Evolutionary conservation across 2,888 invertebrate genomes (phyloP).

Genomic region (Deilephila elpenor): DNA sequence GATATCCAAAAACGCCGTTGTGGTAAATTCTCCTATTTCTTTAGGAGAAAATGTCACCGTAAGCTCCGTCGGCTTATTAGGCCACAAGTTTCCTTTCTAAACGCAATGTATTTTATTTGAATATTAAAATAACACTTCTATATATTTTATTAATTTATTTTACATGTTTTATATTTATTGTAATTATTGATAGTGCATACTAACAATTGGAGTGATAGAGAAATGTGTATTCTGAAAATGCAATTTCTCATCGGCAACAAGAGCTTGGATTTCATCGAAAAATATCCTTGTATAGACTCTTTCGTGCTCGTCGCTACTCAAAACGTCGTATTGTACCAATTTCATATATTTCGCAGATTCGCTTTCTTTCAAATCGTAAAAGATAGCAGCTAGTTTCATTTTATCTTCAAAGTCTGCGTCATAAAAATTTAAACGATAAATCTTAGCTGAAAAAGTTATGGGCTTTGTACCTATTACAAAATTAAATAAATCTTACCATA

Average conservation of each 20-base stretch:
- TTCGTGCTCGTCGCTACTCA: slow-evolving; percentile 73
- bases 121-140: neutral
- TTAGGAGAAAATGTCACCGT: slow-evolving; percentile 84
- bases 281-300: slow-evolving; percentile 77
- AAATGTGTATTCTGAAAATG: slow-evolving; percentile 75
- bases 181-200: slow-evolving; percentile 55
- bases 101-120: neutral
- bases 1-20: slow-evolving; percentile 84
- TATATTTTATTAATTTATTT: too few relatives aligned
- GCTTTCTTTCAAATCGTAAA: slow-evolving; percentile 66
- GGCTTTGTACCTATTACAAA: too few relatives aligned
- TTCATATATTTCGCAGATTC: slow-evolving; percentile 68
- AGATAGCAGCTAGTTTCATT: slow-evolving; percentile 68
- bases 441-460: neutral
- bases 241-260: slow-evolving; percentile 72
- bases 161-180: neutral
- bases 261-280: slow-evolving; percentile 72
- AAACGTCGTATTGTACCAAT: slow-evolving; percentile 70
- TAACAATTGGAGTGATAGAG: slow-evolving; percentile 81
- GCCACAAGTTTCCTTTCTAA: slow-evolving; percentile 86
- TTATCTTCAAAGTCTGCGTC: slow-evolving; percentile 75
- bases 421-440: neutral
- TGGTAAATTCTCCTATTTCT: slow-evolving; percentile 76
- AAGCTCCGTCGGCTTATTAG: slow-evolving; percentile 80
- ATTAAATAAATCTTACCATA: slow-evolving; percentile 55